phyloP scores from a whole-genome alignment of 1,140 invertebrate genomes.

The Temnothorax curvispinosus region DNA sequence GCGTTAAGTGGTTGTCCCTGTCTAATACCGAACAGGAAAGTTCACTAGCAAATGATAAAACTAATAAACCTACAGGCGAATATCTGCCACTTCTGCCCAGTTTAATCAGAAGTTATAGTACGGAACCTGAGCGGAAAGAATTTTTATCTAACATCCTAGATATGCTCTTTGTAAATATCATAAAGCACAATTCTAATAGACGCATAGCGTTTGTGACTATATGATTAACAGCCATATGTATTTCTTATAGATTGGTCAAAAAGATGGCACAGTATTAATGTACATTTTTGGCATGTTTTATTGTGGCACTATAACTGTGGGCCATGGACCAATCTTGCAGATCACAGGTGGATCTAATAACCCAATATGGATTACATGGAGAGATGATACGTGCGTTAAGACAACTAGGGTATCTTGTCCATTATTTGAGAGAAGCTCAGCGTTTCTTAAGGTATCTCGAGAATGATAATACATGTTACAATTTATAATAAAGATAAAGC shows the following conservation, averaged over 20 bases:
- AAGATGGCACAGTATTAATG: slow-evolving; percentile 90
- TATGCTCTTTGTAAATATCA: slow-evolving; percentile 82
- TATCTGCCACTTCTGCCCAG: slow-evolving; percentile 87
- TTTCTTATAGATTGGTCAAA: slow-evolving; percentile 92
- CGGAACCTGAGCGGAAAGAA: slow-evolving; percentile 83
- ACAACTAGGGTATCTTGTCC: slow-evolving; percentile 79
- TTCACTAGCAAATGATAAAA: slow-evolving; percentile 61
- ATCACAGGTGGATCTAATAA: slow-evolving; percentile 79
- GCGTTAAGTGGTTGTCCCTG: slow-evolving; percentile 87
- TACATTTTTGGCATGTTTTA: slow-evolving; percentile 95
- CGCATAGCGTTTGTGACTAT: not conserved
- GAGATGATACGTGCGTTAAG: slow-evolving; percentile 72
- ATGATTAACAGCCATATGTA: slow-evolving; percentile 23
- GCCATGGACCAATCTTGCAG: slow-evolving; percentile 79
- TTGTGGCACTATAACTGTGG: slow-evolving; percentile 90
- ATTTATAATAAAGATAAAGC: not conserved
- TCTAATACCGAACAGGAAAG: slow-evolving; percentile 65
- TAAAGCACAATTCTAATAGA: not conserved
- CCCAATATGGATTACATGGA: slow-evolving; percentile 81
- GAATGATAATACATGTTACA: not conserved
- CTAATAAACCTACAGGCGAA: slow-evolving; percentile 77
- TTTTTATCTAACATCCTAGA: slow-evolving; percentile 80
- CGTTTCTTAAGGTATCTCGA: slow-evolving; percentile 80
- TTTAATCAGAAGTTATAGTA: slow-evolving; percentile 87
- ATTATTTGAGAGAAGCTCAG: slow-evolving; percentile 79